phyloP scores from a whole-genome alignment of 2,797 vertebrate species.

The Neosalanx taihuensis region DNA sequence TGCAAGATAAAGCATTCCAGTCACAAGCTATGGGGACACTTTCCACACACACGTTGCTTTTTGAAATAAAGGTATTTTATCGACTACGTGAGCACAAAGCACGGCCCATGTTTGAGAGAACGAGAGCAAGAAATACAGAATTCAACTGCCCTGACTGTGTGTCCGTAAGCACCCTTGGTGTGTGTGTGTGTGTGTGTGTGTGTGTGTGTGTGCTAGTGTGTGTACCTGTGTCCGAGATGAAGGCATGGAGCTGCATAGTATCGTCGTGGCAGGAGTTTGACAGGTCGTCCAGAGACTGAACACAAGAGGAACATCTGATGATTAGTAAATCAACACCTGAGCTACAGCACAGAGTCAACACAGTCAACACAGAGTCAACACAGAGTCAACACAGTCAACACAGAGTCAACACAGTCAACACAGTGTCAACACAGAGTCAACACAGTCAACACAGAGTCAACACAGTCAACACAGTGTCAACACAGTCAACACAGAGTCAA shows the following conservation, averaged over 20 bases:
- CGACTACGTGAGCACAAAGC: neutral
- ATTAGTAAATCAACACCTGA: conserved; percentile 6
- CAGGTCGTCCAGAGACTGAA: conserved; percentile 94
- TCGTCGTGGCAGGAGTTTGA: conserved; percentile 89
- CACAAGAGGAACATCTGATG: neutral
- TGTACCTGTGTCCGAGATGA: conserved; percentile 96
- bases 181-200: conserved; percentile 11
- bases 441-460: too few species aligned
- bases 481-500: too few species aligned
- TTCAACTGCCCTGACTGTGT: too few species aligned
- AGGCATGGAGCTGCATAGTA: conserved; percentile 85
- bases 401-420: too few species aligned
- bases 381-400: too few species aligned
- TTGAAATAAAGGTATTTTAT: neutral
- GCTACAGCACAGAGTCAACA: neutral
- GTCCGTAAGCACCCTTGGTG: neutral
- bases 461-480: too few species aligned
- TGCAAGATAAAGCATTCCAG: neutral
- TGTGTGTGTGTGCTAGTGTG: conserved; percentile 8
- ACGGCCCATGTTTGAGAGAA: neutral
- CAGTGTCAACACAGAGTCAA: too few species aligned
- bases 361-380: neutral
- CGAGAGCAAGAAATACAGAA: neutral
- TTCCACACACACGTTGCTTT: neutral
- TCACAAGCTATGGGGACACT: neutral